phyloP scores from a whole-genome alignment of 2,113 vertebrate genomes.

The Esox niger region DNA sequence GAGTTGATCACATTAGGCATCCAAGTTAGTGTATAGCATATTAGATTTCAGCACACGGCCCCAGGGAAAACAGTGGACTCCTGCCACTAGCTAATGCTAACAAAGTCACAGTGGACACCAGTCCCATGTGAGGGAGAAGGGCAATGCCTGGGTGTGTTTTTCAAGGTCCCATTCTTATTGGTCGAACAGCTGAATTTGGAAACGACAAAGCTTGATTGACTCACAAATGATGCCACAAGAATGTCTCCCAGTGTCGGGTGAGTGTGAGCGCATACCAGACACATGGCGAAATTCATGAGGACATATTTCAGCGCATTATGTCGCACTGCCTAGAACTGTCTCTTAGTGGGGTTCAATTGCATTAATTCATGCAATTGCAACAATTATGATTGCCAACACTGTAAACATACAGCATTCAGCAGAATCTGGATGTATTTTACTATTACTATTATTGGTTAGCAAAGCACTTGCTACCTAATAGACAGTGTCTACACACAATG shows the following conservation, averaged over 20 bases:
- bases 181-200: conserved; percentile 20
- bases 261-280: background rate
- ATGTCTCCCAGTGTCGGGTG: background rate
- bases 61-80: background rate
- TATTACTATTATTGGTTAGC: too few relatives aligned
- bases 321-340: background rate
- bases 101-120: background rate
- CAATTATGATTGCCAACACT: too few relatives aligned
- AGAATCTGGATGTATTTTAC: too few relatives aligned
- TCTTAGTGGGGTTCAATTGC: too few relatives aligned
- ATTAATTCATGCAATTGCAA: too few relatives aligned
- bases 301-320: background rate
- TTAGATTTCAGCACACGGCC: background rate
- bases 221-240: conserved; percentile 5
- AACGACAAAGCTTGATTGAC: background rate
- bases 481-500: too few relatives aligned
- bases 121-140: conserved; percentile 18
- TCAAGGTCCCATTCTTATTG: conserved; percentile 40
- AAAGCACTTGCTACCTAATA: too few relatives aligned
- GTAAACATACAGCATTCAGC: too few relatives aligned
- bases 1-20: background rate
- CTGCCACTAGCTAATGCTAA: background rate
- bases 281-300: background rate
- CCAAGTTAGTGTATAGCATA: background rate
- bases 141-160: conserved; percentile 44